Base-by-base conservation (phyloP, 2,797 vertebrate species). In the Holocentrus rufus region DNA sequence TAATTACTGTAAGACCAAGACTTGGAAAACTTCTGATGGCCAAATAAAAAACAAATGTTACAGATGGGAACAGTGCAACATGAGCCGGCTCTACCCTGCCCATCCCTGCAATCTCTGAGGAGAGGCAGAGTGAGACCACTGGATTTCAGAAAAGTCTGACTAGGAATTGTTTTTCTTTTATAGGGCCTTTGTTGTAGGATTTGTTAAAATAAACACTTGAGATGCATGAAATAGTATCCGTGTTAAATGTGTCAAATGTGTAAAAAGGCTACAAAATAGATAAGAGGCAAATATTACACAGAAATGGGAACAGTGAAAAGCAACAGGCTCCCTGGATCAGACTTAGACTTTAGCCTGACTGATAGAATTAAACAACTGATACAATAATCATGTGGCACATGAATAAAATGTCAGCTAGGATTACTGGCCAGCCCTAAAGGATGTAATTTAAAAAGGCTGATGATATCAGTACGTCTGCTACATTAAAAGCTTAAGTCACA, bases 41-140 rank as follows among this genome's bases (percentile, higher is more conserved):
- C 74, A 91, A 93, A 93, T 90, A 89, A 89, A 92, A 92, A 92
- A 86, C 91, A 92, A 91, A 92, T 91, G 90, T 89, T 90, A 74
- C 79, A 87, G 81, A 89, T 85, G 82, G 81, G 77, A 90, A 67
- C 58, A 59, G 85, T 61, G 89, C 56, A 89, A 90, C 77, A 20
- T 52, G 87, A 90, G 85, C 65, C 34, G 54, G 36, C 58, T 49
- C 64, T 59, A 73, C 74, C 23, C 79, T 78, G 77, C 81, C 81
- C 83, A 80, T 82, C 78, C 76, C 81, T 72, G 67, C 50, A 7
- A 81, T 77, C 68, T 82, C 52, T 14, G 50, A 68, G 66, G 66
- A 79, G 64, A 78, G 39, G 61, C 65, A 62, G 27, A 72, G 68
- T 2, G 22, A 74, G 65, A 73, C 47, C 34, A 53, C 46, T 5